Conservation (phyloP, 2,113 vertebrate species). For the Poeciliopsis occidentalis region DNA sequence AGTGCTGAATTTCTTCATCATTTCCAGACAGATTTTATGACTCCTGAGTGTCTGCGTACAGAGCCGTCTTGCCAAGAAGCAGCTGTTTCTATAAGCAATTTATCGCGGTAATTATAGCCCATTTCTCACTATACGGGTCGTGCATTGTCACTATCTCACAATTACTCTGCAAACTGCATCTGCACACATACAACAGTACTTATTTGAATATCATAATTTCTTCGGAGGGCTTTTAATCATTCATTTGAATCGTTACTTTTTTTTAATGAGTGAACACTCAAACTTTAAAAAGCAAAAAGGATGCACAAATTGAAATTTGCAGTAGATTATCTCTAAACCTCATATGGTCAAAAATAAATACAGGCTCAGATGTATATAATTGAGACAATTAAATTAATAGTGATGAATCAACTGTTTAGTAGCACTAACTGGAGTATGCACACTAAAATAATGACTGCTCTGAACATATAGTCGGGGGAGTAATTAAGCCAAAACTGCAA, state of each 20-base stretch:
- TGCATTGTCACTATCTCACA: conserved; percentile 32
- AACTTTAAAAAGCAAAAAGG: background rate
- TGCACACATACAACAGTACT: conserved; percentile 41
- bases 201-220: background rate
- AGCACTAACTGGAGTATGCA: too few relatives aligned
- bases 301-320: background rate
- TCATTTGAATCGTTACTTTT: background rate
- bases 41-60: conserved; percentile 5
- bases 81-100: conserved; percentile 35
- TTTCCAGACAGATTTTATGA: background rate
- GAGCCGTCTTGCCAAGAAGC: conserved; percentile 16
- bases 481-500: too few relatives aligned
- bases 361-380: too few relatives aligned
- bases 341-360: background rate
- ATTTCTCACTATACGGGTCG: conserved; percentile 21
- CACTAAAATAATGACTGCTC: too few relatives aligned
- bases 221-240: background rate
- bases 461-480: too few relatives aligned
- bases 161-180: conserved; percentile 21
- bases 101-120: conserved; percentile 36
- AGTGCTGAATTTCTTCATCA: background rate
- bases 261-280: background rate
- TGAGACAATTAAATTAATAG: too few relatives aligned
- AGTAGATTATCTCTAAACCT: background rate
- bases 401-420: too few relatives aligned